phyloP scores from a whole-genome alignment of 2,888 invertebrate genomes.

The Andrena camellia region DNA sequence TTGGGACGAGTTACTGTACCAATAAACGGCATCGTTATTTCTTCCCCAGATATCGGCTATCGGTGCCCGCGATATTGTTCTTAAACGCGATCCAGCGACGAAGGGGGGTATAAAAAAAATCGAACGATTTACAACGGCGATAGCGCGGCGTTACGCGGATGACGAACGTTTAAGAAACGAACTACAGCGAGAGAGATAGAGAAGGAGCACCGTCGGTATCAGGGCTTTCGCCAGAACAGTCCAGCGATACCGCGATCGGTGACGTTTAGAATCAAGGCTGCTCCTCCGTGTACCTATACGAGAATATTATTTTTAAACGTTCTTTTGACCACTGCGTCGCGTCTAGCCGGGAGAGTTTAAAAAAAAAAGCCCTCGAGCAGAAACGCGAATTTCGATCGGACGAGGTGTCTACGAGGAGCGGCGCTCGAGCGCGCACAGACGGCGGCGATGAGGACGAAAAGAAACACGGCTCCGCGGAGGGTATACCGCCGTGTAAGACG shows the following conservation, averaged over 20 bases:
- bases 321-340: neutral
- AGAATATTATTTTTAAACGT: neutral
- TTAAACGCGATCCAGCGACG: slow-evolving; percentile 14
- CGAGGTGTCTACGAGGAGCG: slow-evolving; percentile 1
- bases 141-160: neutral
- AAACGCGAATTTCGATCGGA: slow-evolving; percentile 31
- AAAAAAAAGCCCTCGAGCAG: neutral
- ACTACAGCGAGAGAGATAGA: too few species aligned
- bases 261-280: too few species aligned
- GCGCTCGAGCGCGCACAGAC: neutral
- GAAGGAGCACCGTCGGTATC: too few species aligned
- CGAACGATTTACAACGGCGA: slow-evolving; percentile 1
- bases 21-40: slow-evolving; percentile 56
- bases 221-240: too few species aligned
- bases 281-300: too few species aligned
- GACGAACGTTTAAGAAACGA: neutral
- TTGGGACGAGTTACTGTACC: slow-evolving; percentile 56
- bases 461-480: slow-evolving; percentile 3
- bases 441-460: slow-evolving; percentile 2
- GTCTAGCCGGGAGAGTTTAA: neutral
- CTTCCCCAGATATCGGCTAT: slow-evolving; percentile 41
- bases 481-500: slow-evolving; percentile 58
- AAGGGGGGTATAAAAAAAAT: neutral
- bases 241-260: too few species aligned
- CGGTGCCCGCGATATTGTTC: slow-evolving; percentile 28